These are phyloP conservation scores for Leiothrix lutea DNA, from an alignment of 2,113 vertebrate species.

Conservation along the genomic window DNA sequence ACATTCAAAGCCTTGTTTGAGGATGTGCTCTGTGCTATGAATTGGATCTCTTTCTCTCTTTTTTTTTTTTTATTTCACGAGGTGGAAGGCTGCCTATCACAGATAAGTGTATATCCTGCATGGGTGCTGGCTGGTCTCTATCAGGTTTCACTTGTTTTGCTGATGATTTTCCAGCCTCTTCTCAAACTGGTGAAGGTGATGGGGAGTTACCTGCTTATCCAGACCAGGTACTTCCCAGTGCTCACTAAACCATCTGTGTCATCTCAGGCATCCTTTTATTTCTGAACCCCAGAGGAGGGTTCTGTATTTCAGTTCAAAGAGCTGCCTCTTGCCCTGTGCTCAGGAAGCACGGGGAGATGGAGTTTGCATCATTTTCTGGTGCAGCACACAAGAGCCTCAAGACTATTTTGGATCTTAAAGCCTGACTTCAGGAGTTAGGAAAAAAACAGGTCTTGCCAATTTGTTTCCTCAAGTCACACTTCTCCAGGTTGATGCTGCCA, in stretches of 20 bases:
- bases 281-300: not conserved
- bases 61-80: not conserved
- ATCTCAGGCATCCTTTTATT: not conserved
- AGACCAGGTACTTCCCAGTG: not conserved
- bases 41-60: not conserved
- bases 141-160: not conserved
- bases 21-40: slow-evolving; percentile 20
- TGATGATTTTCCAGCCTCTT: not conserved
- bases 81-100: slow-evolving; percentile 18
- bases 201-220: not conserved
- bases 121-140: not conserved
- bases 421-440: not conserved
- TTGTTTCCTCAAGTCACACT: not conserved
- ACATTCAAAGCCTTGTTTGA: not conserved
- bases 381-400: not conserved
- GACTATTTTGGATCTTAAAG: not conserved
- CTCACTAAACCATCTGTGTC: not conserved
- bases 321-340: not conserved
- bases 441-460: not conserved
- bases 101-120: slow-evolving; percentile 22
- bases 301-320: not conserved
- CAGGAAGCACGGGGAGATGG: not conserved
- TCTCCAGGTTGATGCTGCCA: not conserved
- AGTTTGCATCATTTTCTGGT: not conserved
- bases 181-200: not conserved